Evolutionary conservation across 2,113 vertebrate genomes (phyloP).

Genomic region (Sapajus apella): DNA sequence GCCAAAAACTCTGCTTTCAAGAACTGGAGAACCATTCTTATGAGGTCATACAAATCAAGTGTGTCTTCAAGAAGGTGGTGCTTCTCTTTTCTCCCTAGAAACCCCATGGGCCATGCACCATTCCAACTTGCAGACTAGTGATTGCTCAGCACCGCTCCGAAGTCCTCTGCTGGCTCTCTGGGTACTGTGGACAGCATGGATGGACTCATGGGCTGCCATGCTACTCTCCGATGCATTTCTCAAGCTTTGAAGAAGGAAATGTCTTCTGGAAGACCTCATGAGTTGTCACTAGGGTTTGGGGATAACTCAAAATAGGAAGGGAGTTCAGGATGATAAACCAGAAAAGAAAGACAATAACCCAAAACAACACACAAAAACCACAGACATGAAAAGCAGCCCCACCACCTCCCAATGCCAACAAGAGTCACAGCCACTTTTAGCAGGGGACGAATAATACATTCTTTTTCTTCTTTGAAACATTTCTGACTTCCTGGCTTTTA

Average conservation of each 20-base stretch:
- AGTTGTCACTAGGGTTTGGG: background rate
- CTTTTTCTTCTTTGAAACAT: background rate
- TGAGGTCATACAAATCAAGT: background rate
- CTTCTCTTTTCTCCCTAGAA: background rate
- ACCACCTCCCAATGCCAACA: fast-evolving
- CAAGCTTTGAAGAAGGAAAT: background rate
- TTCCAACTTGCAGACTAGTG: background rate
- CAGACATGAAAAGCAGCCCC: background rate
- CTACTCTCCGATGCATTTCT: too few relatives aligned
- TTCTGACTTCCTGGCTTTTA: background rate
- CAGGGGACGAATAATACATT: fast-evolving
- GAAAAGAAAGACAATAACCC: background rate
- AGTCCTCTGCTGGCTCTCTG: background rate
- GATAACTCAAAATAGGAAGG: background rate
- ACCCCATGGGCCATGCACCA: background rate
- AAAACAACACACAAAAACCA: background rate
- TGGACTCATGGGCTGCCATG: fast-evolving
- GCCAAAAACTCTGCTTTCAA: background rate
- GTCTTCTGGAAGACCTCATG: background rate
- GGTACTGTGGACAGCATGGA: fast-evolving
- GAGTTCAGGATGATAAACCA: background rate
- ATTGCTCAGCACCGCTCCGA: fast-evolving
- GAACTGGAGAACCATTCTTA: background rate
- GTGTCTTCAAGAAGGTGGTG: background rate
- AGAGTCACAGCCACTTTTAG: background rate